Evolutionary conservation across 2,797 vertebrate species (phyloP).

Genomic region (Catostomus latipinnis): DNA sequence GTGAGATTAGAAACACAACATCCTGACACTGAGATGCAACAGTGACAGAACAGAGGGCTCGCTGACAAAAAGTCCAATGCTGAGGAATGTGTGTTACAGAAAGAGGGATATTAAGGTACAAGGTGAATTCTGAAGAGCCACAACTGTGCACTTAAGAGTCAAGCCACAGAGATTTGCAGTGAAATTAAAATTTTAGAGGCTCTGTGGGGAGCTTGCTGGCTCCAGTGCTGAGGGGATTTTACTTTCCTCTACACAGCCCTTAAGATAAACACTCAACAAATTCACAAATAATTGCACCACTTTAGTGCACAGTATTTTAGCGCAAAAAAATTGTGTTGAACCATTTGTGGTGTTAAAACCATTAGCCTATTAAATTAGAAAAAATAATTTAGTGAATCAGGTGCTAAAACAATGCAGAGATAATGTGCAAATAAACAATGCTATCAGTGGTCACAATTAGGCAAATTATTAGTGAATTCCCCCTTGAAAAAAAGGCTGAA

Average conservation of each 20-base stretch:
- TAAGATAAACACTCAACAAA: background rate
- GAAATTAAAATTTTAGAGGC: background rate
- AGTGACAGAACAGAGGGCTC: background rate
- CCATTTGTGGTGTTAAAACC: too few relatives aligned
- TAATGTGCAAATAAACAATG: too few relatives aligned
- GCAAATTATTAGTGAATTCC: too few relatives aligned
- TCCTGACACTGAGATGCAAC: conserved; percentile 11
- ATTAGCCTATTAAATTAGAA: too few relatives aligned
- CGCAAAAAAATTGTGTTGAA: too few relatives aligned
- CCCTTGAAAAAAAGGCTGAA: too few relatives aligned
- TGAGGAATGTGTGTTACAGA: background rate
- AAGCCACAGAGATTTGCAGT: background rate
- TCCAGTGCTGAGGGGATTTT: background rate
- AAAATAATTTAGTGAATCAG: too few relatives aligned
- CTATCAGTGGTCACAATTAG: too few relatives aligned
- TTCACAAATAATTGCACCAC: background rate
- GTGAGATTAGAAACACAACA: conserved; percentile 13
- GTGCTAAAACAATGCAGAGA: too few relatives aligned
- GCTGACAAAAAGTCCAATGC: background rate
- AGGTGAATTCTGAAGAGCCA: background rate
- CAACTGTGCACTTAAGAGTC: background rate
- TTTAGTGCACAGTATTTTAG: background rate
- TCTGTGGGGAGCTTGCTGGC: background rate
- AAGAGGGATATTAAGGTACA: background rate
- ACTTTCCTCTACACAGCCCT: background rate